Evolutionary conservation across 1,140 invertebrate species (phyloP), one percentile per base, ranked within the genome.

Genomic region (Harlomillsia oculata): DNA sequence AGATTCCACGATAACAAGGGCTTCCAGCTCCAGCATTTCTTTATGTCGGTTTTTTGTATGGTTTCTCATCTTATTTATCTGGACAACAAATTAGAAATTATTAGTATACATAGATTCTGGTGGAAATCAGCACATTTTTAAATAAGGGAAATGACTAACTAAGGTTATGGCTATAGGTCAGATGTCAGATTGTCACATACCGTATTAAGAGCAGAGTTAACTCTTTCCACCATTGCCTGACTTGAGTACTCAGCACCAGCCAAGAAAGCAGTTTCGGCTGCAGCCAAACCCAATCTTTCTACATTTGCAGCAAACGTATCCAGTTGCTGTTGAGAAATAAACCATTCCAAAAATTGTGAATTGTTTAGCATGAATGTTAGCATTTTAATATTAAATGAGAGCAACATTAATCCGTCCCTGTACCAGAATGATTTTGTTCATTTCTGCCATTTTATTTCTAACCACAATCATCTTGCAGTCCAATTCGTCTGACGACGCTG

Each of bases 161-260:
- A 43, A 26, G 13, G 37, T 3, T 51, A 34, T 36, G 16, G 20
- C 8, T 20, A 39, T 8, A 21, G 21, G 5, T 16, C 9, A 2
- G 32, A 40, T 44, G 21, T 18, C 14, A 20, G 51, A 39, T 21
- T 30, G 29, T n/a, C 25, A 13, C 16, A 52, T 21, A 59, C 53
- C 41, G 56, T 16, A 13, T 13, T 5, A 5, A 43, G 2, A 16
- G 40, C 40, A 8, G 59, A 61, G 20, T 59, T 34, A 14, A 65
- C 26, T 44, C 59, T 36, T 32, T 65, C 63, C 18, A 57, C 40
- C 37, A 65, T 44, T 1, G 60, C 54, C 3, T 51, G 11, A 36
- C 60, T 60, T 11, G 57, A 44, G 29, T 57, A 62, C 36, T 65
- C 64, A 5, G 64, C 64, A n/a, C 37, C 44, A 14, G 51, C 64